Percentiles rank a stretch among this genome's conserved stretches.
Evolutionary conservation across 35 echinoderm and acorn worm genomes (phyloP).

Genomic region (Ophiothrix spiculata): DNA sequence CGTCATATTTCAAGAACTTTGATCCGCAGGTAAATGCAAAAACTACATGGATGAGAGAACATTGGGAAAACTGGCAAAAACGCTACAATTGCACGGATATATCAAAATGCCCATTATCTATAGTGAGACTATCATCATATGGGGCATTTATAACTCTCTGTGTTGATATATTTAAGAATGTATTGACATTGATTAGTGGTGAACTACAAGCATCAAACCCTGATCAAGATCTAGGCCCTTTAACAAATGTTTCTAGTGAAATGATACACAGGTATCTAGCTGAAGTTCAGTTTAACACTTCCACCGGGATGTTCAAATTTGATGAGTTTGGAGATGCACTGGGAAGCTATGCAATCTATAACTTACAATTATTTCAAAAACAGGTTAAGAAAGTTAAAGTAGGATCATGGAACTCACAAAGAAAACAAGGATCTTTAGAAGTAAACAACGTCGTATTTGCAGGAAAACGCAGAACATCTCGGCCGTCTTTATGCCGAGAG

Average conservation of each 20-base stretch:
- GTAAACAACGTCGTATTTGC: background rate
- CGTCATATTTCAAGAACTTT: background rate
- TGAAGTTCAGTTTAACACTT: constrained; percentile 14
- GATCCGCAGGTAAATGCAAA: background rate
- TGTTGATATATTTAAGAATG: background rate
- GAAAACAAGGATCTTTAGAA: background rate
- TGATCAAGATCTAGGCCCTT: background rate
- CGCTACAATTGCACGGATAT: background rate
- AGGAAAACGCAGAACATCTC: background rate
- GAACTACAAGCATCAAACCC: background rate
- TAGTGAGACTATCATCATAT: background rate
- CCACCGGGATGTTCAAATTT: constrained; percentile 12
- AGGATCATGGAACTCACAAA: constrained; percentile 1
- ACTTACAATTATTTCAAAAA: background rate
- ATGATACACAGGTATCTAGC: background rate
- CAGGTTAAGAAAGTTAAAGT: background rate
- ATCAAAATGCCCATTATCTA: background rate
- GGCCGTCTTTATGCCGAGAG: constrained; percentile 23
- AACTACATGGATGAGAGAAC: background rate
- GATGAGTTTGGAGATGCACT: constrained; percentile 17
- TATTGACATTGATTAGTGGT: background rate
- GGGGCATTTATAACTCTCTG: background rate
- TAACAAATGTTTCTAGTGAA: constrained; percentile 10
- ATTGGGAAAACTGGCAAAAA: background rate
- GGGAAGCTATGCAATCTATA: constrained; percentile 15